Conservation (phyloP, 2,113 vertebrate genomes). For the Prietella phreatophila region DNA sequence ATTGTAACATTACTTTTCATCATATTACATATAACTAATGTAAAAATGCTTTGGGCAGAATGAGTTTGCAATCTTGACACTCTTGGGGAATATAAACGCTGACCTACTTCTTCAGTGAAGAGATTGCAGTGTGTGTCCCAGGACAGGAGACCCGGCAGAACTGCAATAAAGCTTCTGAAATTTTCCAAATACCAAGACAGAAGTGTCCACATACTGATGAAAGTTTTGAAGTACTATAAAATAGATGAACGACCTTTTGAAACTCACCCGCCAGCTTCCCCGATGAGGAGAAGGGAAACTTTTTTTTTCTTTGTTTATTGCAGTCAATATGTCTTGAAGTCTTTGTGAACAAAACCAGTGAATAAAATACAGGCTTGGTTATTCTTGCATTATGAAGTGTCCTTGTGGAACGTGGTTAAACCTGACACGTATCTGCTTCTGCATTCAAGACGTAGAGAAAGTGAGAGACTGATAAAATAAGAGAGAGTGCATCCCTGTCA, state of each 20-base stretch:
- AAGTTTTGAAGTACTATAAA: slow-evolving; percentile 26
- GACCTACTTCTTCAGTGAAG: slow-evolving; percentile 30
- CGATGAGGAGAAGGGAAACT: neutral
- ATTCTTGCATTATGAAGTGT: slow-evolving; percentile 10
- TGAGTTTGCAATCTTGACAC: slow-evolving; percentile 2
- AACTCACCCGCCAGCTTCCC: neutral
- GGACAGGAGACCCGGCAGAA: neutral
- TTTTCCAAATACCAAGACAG: slow-evolving; percentile 1
- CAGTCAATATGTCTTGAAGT: neutral
- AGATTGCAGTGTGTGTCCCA: slow-evolving; percentile 14
- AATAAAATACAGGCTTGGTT: neutral
- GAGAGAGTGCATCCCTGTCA: slow-evolving; percentile 6
- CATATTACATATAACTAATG: neutral
- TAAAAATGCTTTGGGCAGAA: neutral
- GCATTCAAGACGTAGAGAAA: neutral
- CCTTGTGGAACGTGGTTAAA: neutral
- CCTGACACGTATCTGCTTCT: slow-evolving; percentile 1
- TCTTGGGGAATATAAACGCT: slow-evolving; percentile 27
- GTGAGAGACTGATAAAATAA: neutral
- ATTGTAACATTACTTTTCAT: neutral
- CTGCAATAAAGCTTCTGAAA: slow-evolving; percentile 20
- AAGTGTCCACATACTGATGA: slow-evolving; percentile 15
- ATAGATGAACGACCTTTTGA: slow-evolving; percentile 18
- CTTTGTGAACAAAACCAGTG: neutral
- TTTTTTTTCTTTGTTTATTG: neutral